Conservation (phyloP, 2,113 vertebrate species). For the Phalacrocorax pelagicus region DNA sequence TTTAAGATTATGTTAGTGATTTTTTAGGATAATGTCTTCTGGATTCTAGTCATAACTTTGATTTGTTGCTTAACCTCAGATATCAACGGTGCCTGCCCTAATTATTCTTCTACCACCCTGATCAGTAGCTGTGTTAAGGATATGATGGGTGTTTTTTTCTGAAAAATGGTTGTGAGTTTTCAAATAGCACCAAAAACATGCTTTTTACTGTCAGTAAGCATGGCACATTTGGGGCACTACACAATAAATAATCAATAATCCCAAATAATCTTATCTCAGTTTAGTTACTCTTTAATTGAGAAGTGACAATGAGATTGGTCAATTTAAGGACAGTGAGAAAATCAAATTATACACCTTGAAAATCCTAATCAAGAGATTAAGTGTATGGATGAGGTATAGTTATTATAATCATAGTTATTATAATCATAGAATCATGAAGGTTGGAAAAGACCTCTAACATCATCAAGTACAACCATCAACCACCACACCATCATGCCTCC, state of each 20-base stretch:
- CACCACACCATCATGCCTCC: no score
- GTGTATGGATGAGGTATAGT: background rate
- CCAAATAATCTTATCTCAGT: background rate
- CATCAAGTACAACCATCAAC: no score
- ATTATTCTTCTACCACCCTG: background rate
- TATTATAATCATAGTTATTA: background rate
- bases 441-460: no score
- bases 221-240: background rate
- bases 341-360: background rate
- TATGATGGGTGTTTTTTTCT: background rate
- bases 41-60: background rate
- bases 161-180: background rate
- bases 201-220: background rate
- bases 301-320: background rate
- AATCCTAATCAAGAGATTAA: background rate
- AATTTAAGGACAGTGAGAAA: background rate
- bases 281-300: background rate
- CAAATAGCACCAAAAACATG: background rate
- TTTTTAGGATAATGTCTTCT: background rate
- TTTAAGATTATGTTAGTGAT: background rate
- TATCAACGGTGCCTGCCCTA: background rate
- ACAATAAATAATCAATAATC: background rate
- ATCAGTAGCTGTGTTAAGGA: background rate
- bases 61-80: background rate
- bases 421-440: background rate